Evolutionary conservation across 53 echinoderm and acorn worm genomes (phyloP).

Genomic region (Glandiceps talaboti): DNA sequence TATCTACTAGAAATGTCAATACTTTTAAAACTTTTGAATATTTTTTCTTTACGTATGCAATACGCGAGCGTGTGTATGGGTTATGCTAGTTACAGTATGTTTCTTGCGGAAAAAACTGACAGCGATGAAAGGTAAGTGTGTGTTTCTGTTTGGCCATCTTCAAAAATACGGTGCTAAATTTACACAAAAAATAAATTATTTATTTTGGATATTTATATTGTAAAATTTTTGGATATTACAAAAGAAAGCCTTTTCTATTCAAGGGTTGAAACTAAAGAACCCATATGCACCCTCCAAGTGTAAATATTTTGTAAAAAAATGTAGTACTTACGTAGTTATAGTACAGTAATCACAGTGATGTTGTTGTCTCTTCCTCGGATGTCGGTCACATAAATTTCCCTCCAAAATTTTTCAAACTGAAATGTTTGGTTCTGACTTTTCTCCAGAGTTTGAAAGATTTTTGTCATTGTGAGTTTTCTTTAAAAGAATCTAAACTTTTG

Average conservation of each 20-base stretch:
- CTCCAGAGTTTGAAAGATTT: too few species aligned
- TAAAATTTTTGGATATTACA: background rate
- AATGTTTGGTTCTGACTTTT: too few species aligned
- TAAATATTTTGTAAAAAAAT: too few species aligned
- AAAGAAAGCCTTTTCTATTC: background rate
- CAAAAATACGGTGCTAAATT: background rate
- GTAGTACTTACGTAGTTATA: too few species aligned
- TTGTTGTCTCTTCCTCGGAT: too few species aligned
- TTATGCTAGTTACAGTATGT: background rate
- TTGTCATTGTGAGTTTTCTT: too few species aligned
- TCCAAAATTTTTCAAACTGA: too few species aligned
- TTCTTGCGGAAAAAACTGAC: background rate
- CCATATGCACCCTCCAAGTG: background rate
- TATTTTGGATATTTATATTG: background rate
- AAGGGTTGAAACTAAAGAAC: background rate
- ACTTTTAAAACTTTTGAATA: too few species aligned
- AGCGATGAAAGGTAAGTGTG: background rate
- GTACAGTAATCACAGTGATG: too few species aligned
- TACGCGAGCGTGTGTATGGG: background rate
- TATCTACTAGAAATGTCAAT: too few species aligned
- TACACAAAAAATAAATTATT: background rate
- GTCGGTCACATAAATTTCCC: too few species aligned
- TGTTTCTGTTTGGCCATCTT: background rate
- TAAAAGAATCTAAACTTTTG: too few species aligned
- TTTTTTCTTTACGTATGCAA: background rate